Evolutionary conservation across 2,113 vertebrate genomes (phyloP).

Genomic region (Hypanus sabinus): DNA sequence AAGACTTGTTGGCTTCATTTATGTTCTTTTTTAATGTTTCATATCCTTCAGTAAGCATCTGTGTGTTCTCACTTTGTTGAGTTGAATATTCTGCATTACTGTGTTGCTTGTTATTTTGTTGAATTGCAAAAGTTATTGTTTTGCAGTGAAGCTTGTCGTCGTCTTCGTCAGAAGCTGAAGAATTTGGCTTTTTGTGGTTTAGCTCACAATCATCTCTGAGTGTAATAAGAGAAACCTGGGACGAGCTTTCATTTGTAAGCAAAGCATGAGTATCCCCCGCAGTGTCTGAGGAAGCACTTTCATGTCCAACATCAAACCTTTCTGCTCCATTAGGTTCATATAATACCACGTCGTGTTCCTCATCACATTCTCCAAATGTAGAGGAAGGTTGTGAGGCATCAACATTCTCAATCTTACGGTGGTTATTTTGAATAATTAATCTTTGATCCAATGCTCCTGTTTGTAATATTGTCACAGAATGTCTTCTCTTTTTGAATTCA

Average conservation of each 20-base stretch:
- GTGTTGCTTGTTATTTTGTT: slow-evolving; percentile 1
- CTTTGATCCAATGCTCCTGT: slow-evolving; percentile 49
- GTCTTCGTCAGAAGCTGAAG: slow-evolving; percentile 39
- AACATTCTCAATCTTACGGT: slow-evolving; percentile 38
- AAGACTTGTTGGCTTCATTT: slow-evolving; percentile 37
- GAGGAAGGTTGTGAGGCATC: background rate
- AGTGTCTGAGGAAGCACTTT: background rate
- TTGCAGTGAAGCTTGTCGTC: slow-evolving; percentile 39
- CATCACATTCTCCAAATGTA: background rate
- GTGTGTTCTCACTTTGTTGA: background rate
- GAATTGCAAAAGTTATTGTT: slow-evolving; percentile 30
- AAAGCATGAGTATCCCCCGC: background rate
- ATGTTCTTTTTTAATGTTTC: slow-evolving; percentile 25
- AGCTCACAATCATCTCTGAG: slow-evolving; percentile 40
- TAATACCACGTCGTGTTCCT: background rate
- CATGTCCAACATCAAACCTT: background rate
- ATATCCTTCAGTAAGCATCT: slow-evolving; percentile 8
- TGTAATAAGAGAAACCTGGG: background rate
- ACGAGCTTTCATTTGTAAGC: background rate
- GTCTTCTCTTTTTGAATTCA: slow-evolving; percentile 44
- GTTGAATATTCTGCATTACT: background rate
- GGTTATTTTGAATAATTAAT: slow-evolving; percentile 48
- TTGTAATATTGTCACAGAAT: slow-evolving; percentile 49
- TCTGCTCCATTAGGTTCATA: background rate
- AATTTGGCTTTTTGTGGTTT: background rate